Percentiles rank a stretch among this genome's conserved stretches.
Conservation (phyloP, 92 coral and sea anemone genomes). For the Isaurus tuberculatus region DNA sequence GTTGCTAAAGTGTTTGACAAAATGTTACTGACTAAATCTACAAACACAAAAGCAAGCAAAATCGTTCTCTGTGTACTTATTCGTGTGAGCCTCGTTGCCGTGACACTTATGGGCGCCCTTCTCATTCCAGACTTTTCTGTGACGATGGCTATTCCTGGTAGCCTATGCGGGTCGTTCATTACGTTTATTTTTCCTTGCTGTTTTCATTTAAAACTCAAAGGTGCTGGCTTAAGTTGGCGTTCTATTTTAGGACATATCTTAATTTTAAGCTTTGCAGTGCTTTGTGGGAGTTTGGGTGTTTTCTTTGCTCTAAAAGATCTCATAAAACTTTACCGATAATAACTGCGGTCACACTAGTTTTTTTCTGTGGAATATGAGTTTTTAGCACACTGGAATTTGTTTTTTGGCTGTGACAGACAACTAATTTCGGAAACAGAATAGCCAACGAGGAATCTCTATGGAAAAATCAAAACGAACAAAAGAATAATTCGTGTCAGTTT, state of each 20-base stretch:
- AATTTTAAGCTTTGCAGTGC: constrained; percentile 4
- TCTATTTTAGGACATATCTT: constrained; percentile 15
- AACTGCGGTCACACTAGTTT: no score
- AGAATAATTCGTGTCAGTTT: no score
- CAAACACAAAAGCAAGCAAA: constrained; percentile 15
- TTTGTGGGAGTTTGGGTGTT: constrained; percentile 44
- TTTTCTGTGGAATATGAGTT: no score
- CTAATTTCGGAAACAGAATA: no score
- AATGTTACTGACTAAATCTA: not conserved
- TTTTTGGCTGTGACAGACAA: no score
- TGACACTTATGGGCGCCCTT: constrained; percentile 21
- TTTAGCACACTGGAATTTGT: no score
- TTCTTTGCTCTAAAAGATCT: constrained; percentile 33
- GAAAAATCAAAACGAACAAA: no score
- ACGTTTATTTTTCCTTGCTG: constrained; percentile 40
- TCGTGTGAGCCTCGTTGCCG: constrained; percentile 22
- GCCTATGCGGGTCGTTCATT: constrained; percentile 41
- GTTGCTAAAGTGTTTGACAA: constrained; percentile 34
- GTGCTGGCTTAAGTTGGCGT: constrained; percentile 20
- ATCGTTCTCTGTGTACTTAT: not conserved
- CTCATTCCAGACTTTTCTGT: constrained; percentile 39
- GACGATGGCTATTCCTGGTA: constrained; percentile 44
- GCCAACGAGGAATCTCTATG: no score
- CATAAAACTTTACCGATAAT: not conserved
- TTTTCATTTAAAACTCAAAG: constrained; percentile 23